Evolutionary conservation across 2,113 vertebrate species (phyloP), one percentile per base, ranked within the genome.

Genomic region (Gambusia affinis): DNA sequence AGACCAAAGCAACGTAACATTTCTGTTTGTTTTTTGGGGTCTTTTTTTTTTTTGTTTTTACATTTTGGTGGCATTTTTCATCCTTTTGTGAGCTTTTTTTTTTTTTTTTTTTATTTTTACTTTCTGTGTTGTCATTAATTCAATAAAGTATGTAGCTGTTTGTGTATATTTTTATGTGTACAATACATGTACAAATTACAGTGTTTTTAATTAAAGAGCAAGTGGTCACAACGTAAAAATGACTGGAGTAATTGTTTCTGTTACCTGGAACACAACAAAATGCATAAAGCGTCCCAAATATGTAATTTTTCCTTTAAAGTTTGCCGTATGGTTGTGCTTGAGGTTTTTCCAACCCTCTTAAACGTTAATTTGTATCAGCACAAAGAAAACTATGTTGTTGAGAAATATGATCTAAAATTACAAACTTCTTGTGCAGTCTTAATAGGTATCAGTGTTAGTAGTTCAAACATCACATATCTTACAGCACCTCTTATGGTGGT

Each of bases 131-230:
- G 79, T 81, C 81, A 87, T 85, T 87, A 76, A 89, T 83, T 83
- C 89, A 90, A 35, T 81, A 66, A 85, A 88, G 77, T 92, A 80
- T 84, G 76, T 93, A 91, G 91, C 82, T 83, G 86, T 92, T 77
- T 64, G 76, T 96, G 95, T 95, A 94, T 95, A 95, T 95, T 96
- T 73, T 89, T 95, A 93, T 93, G 93, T 94, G 93, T 96, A 96
- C 91, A 96, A 95, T 95, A 96, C 89, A 94, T 96, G 96, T 96
- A 96, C 92, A 96, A 95, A 94, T 93, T 88, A 94, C 88, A 89
- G 85, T 89, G 85, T 94, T 95, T 95, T 94, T 94, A 94, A 95
- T 93, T 94, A 95, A 95, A 91, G 76, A 91, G 79, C 79, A 88
- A 91, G 87, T 79, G 91, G 87, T 88, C 87, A 89, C 83, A 90